Evolutionary conservation across 2,888 invertebrate species (phyloP).

Genomic region (Drosophila affinis): DNA sequence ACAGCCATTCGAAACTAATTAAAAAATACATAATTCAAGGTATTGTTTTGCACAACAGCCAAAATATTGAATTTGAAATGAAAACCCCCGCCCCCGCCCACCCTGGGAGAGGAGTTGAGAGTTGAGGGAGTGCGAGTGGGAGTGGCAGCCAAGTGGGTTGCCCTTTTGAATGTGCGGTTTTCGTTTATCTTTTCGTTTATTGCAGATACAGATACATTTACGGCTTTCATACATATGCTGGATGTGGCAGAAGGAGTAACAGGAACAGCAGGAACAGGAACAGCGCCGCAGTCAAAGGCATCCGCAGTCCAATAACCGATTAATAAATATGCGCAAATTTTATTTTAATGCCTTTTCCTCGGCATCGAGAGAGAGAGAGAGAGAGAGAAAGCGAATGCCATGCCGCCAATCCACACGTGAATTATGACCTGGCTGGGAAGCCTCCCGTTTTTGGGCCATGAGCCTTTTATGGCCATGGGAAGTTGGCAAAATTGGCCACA

Average conservation of each 20-base stretch:
- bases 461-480: conserved; percentile 50
- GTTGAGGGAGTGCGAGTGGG: not conserved
- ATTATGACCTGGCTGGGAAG: conserved; percentile 44
- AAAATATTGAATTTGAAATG: conserved; percentile 43
- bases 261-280: not conserved
- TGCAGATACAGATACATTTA: conserved; percentile 26
- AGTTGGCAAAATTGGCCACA: conserved; percentile 58
- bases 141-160: conserved; percentile 36
- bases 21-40: conserved; percentile 37
- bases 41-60: not conserved
- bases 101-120: not conserved
- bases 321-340: conserved; percentile 65
- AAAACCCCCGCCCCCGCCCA: conserved; percentile 24
- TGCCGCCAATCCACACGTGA: conserved; percentile 27
- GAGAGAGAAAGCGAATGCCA: conserved; percentile 34
- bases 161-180: conserved; percentile 32
- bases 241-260: not conserved
- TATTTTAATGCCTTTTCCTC: conserved; percentile 58
- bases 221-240: not conserved
- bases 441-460: conserved; percentile 17
- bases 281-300: conserved; percentile 22
- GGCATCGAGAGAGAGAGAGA: conserved; percentile 6
- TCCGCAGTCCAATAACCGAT: conserved; percentile 59
- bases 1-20: conserved; percentile 29
- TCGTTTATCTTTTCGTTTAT: conserved; percentile 28